Evolutionary conservation across 2,797 vertebrate genomes (phyloP), one percentile per base, ranked within the genome.

Genomic region (Erpetoichthys calabaricus): DNA sequence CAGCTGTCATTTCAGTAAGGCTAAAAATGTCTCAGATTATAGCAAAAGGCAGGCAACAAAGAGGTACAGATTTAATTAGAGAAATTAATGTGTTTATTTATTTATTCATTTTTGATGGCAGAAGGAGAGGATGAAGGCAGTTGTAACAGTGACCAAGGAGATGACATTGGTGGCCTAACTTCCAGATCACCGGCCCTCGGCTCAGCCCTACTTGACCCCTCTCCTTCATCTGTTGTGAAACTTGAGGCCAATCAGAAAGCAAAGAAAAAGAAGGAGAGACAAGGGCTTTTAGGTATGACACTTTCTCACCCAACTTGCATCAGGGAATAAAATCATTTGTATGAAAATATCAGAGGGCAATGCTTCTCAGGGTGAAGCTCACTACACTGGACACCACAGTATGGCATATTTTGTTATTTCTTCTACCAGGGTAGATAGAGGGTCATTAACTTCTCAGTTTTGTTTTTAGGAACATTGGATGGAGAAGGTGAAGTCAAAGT

Each of bases 161-260:
- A 78, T 59, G 84, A 86, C 4, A 73, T 85, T 69, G 66, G 73
- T 73, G 63, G 74, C 56, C 51, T 72, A 3, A 63, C 62, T 1
- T 65, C 66, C 42, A 82, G 80, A 64, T 88, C 91, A 9, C n/a
- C 80, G 3, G 80, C 79, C 44, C 74, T 81, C 51, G 65, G 80
- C 0, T 57, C 81, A n/a, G 71, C 85, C 0, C 25, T 86, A 67
- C 82, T 86, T 45, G 90, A 87, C 6, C 91, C 94, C 3, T 94
- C 91, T 3, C 92, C 92, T 0, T 97, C 92, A 3, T 96, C 91
- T 0, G 79, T 98, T 63, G 93, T 97, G 64, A 97, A 95, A 74
- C 90, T 97, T 77, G 94, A 97, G 70, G 94, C 91, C 73, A 94
- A 97, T 66, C 94, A 95, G 73, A 97, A 97, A 71, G 94, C 94